These are phyloP conservation scores for Drosophila repleta DNA, from an alignment of 1,140 invertebrate species.

Conservation along the genomic window DNA sequence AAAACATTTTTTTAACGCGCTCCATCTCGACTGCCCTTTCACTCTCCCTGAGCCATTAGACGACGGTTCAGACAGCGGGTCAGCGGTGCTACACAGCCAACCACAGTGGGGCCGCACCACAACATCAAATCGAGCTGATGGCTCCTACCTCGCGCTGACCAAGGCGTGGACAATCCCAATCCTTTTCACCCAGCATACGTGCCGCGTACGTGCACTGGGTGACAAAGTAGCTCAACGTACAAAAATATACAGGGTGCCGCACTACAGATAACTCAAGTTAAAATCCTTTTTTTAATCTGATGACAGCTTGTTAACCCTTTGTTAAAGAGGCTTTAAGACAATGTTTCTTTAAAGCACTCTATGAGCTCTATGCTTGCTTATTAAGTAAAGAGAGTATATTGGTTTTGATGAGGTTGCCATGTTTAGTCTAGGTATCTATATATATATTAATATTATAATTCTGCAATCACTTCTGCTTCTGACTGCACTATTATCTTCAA, in stretches of 20 bases:
- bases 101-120: conserved; percentile 58
- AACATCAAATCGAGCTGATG: conserved; percentile 74
- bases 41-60: conserved; percentile 11
- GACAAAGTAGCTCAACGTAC: conserved; percentile 64
- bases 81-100: conserved; percentile 55
- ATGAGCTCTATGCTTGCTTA: not conserved
- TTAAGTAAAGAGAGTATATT: too few species aligned
- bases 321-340: not conserved
- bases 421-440: too few species aligned
- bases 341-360: not conserved
- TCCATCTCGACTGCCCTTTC: not conserved
- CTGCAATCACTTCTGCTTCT: too few species aligned
- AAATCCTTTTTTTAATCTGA: not conserved
- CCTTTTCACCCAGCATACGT: conserved; percentile 63
- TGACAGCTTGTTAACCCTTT: too few species aligned
- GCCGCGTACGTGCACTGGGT: conserved; percentile 67
- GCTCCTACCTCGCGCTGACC: conserved; percentile 47
- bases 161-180: conserved; percentile 58
- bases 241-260: conserved; percentile 24
- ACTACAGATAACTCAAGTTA: too few species aligned
- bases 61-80: conserved; percentile 58
- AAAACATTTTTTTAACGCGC: conserved; percentile 61
- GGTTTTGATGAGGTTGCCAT: too few species aligned
- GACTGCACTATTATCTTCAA: too few species aligned
- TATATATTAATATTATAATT: too few species aligned